Evolutionary conservation across 2,113 vertebrate species (phyloP).

Genomic region (Catharus bicknelli): DNA sequence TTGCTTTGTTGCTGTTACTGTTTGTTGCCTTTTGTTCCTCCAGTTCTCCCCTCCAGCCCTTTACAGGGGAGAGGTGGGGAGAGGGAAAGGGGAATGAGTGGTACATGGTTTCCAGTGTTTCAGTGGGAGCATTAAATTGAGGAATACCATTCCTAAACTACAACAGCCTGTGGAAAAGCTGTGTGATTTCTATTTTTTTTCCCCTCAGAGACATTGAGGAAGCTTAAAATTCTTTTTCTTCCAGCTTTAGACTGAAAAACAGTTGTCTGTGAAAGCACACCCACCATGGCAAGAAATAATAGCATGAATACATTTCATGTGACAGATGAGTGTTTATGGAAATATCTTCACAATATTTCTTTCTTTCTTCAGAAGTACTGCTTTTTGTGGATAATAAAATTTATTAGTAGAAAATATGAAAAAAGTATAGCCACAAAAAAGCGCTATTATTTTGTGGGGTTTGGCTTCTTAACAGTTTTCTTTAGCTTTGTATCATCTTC

Average conservation of each 20-base stretch:
- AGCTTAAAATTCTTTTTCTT: not conserved
- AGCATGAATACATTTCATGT: not conserved
- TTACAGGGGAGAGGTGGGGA: not conserved
- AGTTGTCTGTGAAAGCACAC: not conserved
- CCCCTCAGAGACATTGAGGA: not conserved
- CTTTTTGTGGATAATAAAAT: not conserved
- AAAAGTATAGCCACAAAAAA: not conserved
- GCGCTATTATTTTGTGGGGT: not conserved
- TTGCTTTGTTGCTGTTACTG: not conserved
- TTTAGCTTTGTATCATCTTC: not conserved
- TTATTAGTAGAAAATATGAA: not conserved
- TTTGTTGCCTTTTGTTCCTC: not conserved
- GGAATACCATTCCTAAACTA: not conserved
- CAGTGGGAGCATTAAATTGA: not conserved
- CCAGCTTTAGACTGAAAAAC: not conserved
- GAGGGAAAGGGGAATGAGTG: not conserved
- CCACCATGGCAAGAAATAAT: not conserved
- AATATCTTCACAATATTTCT: not conserved
- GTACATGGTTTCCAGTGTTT: not conserved
- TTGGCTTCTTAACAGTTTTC: not conserved
- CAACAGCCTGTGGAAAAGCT: not conserved
- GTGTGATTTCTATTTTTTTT: not conserved
- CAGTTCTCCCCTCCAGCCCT: not conserved
- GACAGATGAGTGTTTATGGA: not conserved
- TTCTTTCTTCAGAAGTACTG: not conserved